Base-by-base conservation (phyloP, 2,797 vertebrate genomes). In the Capromys pilorides region DNA sequence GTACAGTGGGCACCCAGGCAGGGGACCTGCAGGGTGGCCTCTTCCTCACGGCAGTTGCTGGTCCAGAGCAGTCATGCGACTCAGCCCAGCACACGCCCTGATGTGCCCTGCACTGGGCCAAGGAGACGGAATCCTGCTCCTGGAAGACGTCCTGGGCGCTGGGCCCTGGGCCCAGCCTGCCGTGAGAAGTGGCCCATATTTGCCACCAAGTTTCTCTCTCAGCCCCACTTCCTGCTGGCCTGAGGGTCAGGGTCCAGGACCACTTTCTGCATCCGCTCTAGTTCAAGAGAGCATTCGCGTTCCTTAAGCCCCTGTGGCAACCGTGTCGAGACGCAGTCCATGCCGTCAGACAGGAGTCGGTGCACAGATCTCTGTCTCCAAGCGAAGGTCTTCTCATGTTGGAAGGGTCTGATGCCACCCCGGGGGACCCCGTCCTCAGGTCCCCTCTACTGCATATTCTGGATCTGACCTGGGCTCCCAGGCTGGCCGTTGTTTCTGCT, bases 81-180 rank as follows among this genome's bases (percentile, higher is more conserved):
- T n/a, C 61, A 13, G 19, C 33, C 16, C 0, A 28, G 64, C 18
- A 11, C 62, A 0, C 12, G 18, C 6, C 41, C 51, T 6, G 0
- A 4, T 2, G 16, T 11, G 4, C 39, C n/a, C 57, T 69, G 33
- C 33, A 31, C n/a, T 16, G 3, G 36, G 10, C 11, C 2, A 7
- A 2, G 22, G 28, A 49, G 0, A 0, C 13, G 31, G 26, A 54
- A 12, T 31, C 16, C 61, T 51, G 16, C 69, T 26, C 4, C 19
- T 1, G 33, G 3, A 49, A 14, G 11, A 1, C 49, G n/a, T 77
- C 33, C 49, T 16, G 41, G 36, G 54, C 19, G 10, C 18, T 2
- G 41, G 67, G 13, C 39, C 51, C 57, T 33, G 71, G 54, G 14
- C 1, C 82, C 45, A 3, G 0, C 64, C 87, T 7, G 61, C 24